Evolutionary conservation across 2,113 vertebrate genomes (phyloP).

Genomic region (Cichladusa arquata): DNA sequence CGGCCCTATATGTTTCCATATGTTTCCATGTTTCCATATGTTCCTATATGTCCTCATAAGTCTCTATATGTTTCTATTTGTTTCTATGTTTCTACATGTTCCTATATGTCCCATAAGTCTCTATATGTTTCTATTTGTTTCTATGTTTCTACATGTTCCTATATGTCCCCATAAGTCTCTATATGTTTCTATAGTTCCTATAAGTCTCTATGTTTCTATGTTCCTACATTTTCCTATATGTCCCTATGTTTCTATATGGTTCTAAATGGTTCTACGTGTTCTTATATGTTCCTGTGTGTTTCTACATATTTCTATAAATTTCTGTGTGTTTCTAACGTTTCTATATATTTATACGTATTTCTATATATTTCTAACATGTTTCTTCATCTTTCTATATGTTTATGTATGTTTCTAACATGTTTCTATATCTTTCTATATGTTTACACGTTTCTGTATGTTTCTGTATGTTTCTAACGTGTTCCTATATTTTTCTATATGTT

Average conservation of each 20-base stretch:
- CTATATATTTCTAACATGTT: not conserved
- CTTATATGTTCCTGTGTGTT: not conserved
- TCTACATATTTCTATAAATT: too few relatives aligned
- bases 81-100: too few relatives aligned
- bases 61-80: too few relatives aligned
- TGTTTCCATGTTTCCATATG: too few relatives aligned
- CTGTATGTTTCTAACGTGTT: fast-evolving
- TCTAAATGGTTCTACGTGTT: too few relatives aligned
- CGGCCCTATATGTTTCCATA: not conserved
- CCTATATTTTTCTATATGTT: fast-evolving
- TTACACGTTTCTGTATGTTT: not conserved
- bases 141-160: too few relatives aligned
- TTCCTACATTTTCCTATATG: not conserved
- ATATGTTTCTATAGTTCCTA: too few relatives aligned
- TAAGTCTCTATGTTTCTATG: fast-evolving
- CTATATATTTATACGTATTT: fast-evolving
- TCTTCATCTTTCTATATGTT: fast-evolving
- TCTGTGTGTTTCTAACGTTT: too few relatives aligned
- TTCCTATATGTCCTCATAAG: not conserved
- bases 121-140: too few relatives aligned
- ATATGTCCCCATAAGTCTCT: too few relatives aligned
- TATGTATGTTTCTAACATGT: not conserved
- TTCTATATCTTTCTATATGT: not conserved
- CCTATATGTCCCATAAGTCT: fast-evolving
- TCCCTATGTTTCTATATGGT: too few relatives aligned